Evolutionary conservation across 2,113 vertebrate genomes (phyloP), one percentile per base, ranked within the genome.

Genomic region (Cephalopholis sonnerati): DNA sequence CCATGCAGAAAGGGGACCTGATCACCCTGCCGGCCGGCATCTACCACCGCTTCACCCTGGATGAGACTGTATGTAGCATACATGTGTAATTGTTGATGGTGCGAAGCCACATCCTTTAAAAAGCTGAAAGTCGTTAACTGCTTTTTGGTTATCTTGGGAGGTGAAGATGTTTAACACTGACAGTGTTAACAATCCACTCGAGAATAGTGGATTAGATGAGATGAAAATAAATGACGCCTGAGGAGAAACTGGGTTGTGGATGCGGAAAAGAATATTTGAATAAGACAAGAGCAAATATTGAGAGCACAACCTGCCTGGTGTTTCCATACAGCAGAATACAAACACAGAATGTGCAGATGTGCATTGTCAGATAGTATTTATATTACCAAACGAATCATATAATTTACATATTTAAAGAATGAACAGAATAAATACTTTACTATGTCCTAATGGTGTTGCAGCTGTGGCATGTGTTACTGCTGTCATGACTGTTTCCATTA

Each of bases 21-120:
- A 99, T 99, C 86, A 98, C 97, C 0, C 94, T 99, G 0, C 98
- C 98, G 0, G 98, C 98, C 0, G 97, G 98, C 32, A 99, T 99
- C 57, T 99, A 99, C 83, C 98, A 99, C 90, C 96, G 98, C 82
- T 99, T 99, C 92, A 98, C 97, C 0, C 80, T 97, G 95, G 97
- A 98, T 2, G 95, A 98, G 81, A 97, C 93, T 0, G 98, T 99
- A 92, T 11, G 94, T 77, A 17, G 10, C 39, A 22, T 8, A 32
- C 63, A 3, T 27, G 15, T 5, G 20, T 5, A 18, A 32, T 0
- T 5, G 18, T 15, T 24, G 4, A 10, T 18, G 48, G 25, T 20
- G 7, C 1, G 4, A n/a, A 39, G 46, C 44, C 39, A 44, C 41
- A 44, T n/a, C 3, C 20, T 11, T 20, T 20, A 0, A 54, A 24